Evolutionary conservation across 2,113 vertebrate genomes (phyloP), one percentile per base, ranked within the genome.

Genomic region (Melierax canorus): DNA sequence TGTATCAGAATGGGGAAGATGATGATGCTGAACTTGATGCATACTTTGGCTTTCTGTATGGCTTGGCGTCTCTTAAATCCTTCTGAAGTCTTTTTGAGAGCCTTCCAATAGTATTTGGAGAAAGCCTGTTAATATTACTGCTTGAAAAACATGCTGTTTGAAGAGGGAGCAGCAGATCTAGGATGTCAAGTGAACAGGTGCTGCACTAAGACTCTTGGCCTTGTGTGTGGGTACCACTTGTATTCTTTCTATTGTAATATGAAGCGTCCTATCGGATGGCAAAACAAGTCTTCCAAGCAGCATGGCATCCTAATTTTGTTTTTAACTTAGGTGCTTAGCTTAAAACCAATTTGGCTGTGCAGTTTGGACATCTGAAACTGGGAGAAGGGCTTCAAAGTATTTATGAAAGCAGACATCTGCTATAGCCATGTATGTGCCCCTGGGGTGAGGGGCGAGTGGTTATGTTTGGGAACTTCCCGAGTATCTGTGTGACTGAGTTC

Each of bases 1-100:
- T 0, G 0, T 39, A 24, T 50, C 17, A 3, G 4, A 23, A 5
- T 9, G n/a, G 64, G 22, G 30, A 16, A 72, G 32, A 39, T 11
- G 1, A 7, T 16, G 10, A 6, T 53, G 72, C 14, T 53, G 9
- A 63, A 38, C 36, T 48, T 34, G 21, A 41, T 27, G 56, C 26
- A 3, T 29, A 1, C 43, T 51, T 62, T 45, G 29, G 9, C 36
- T 87, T 48, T 48, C 23, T 24, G 1, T 26, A 9, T 29, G 51
- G 34, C 32, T 81, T 79, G 11, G 2, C 9, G 4, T 19, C 29
- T 80, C 58, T 29, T 36, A 81, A 74, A 41, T 46, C 18, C 3
- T 67, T 66, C 29, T 36, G 10, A 77, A 38, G 23, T 16, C 13
- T 36, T 53, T 64, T 50, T n/a, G 18, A 56, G 39, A 75, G 11